Evolutionary conservation across 2,113 vertebrate species (phyloP).

Genomic region (Limnothrissa miodon): DNA sequence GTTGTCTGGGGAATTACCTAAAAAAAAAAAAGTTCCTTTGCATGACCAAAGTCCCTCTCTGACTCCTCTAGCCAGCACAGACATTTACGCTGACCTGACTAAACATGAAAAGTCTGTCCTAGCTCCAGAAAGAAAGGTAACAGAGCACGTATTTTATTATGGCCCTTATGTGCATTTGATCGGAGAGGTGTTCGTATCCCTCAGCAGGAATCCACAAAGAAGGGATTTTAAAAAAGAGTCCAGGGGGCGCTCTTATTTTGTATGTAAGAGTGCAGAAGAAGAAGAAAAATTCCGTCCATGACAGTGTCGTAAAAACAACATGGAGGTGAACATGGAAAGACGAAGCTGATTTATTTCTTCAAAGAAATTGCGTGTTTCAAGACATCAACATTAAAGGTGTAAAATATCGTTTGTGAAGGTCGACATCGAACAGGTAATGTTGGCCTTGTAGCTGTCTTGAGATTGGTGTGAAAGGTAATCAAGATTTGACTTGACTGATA

Average conservation of each 20-base stretch:
- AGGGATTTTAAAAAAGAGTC: neutral
- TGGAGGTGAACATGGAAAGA: neutral
- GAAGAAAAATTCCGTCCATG: neutral
- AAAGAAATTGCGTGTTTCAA: neutral
- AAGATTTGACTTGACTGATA: neutral
- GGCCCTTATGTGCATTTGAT: too few species aligned
- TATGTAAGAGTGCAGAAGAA: neutral
- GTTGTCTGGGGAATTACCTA: too few species aligned
- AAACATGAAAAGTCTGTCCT: too few species aligned
- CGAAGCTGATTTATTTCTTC: neutral
- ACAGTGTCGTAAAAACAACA: neutral
- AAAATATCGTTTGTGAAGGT: neutral
- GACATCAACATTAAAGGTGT: neutral
- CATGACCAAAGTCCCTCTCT: too few species aligned
- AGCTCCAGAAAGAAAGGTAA: too few species aligned
- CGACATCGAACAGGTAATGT: neutral
- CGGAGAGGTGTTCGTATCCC: too few species aligned
- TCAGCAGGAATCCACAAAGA: too few species aligned
- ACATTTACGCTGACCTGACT: too few species aligned
- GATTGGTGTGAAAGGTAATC: neutral
- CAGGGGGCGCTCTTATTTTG: neutral
- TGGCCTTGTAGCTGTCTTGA: neutral
- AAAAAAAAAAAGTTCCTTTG: too few species aligned
- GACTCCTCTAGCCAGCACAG: too few species aligned
- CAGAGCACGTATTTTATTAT: too few species aligned